Evolutionary conservation across 2,888 invertebrate genomes (phyloP).

Genomic region (Acanthosepion lycidas): DNA sequence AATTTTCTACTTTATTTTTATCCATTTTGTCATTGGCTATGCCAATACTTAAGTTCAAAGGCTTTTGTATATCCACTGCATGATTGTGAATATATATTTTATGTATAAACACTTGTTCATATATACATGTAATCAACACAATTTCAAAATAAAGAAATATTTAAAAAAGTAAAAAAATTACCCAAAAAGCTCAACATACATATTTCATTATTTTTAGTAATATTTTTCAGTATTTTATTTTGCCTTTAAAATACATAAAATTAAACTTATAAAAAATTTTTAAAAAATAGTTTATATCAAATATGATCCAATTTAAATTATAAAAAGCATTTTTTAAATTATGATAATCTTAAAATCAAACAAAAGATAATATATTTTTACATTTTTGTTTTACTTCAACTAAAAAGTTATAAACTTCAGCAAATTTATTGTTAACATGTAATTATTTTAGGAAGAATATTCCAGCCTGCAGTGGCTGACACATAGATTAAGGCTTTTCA

Average conservation of each 20-base stretch:
- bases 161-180: background rate
- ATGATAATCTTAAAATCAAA: background rate
- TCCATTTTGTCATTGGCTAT: too few relatives aligned
- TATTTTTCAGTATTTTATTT: background rate
- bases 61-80: too few relatives aligned
- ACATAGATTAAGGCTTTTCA: background rate
- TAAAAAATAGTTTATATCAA: background rate
- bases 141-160: background rate
- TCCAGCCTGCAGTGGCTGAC: background rate
- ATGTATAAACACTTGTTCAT: background rate
- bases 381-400: slow-evolving; percentile 2
- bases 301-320: too few relatives aligned
- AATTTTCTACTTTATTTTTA: too few relatives aligned
- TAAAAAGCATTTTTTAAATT: too few relatives aligned
- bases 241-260: too few relatives aligned
- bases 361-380: background rate
- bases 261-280: background rate
- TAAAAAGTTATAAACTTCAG: background rate
- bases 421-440: background rate
- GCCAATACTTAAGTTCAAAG: too few relatives aligned
- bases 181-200: background rate
- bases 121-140: background rate
- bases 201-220: background rate
- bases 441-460: background rate
- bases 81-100: background rate